Evolutionary conservation across 2,888 invertebrate species (phyloP).

Genomic region (Cosmia trapezina): DNA sequence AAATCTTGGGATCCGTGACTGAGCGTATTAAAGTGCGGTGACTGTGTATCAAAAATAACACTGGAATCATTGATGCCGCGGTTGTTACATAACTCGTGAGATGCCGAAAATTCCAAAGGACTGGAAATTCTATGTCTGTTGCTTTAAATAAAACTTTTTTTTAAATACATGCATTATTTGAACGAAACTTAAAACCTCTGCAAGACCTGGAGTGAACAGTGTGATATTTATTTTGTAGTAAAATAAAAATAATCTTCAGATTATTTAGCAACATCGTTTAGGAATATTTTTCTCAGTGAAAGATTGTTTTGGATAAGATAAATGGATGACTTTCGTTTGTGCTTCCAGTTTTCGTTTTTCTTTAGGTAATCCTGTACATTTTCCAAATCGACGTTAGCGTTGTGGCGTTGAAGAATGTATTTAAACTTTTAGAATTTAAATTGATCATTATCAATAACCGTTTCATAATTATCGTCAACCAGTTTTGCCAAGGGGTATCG

Average conservation of each 20-base stretch:
- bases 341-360: conserved; percentile 8
- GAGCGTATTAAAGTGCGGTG: conserved; percentile 54
- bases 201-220: conserved; percentile 2
- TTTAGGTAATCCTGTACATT: background rate
- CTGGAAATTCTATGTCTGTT: conserved; percentile 12
- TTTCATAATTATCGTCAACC: background rate
- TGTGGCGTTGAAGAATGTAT: background rate
- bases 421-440: background rate
- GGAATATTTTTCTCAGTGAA: background rate
- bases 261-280: conserved; percentile 1
- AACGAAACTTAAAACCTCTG: conserved; percentile 7
- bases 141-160: conserved; percentile 16
- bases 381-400: background rate
- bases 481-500: background rate
- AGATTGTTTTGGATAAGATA: conserved; percentile 9
- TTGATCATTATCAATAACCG: background rate
- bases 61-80: conserved; percentile 56
- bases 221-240: conserved; percentile 2
- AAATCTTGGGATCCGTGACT: conserved; percentile 57
- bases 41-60: conserved; percentile 62
- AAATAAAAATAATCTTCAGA: conserved; percentile 21
- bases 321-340: background rate
- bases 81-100: conserved; percentile 45
- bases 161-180: background rate
- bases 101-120: conserved; percentile 38